These are phyloP conservation scores for Peromyscus californicus DNA, from an alignment of 2,113 vertebrate species.

Conservation along the genomic window DNA sequence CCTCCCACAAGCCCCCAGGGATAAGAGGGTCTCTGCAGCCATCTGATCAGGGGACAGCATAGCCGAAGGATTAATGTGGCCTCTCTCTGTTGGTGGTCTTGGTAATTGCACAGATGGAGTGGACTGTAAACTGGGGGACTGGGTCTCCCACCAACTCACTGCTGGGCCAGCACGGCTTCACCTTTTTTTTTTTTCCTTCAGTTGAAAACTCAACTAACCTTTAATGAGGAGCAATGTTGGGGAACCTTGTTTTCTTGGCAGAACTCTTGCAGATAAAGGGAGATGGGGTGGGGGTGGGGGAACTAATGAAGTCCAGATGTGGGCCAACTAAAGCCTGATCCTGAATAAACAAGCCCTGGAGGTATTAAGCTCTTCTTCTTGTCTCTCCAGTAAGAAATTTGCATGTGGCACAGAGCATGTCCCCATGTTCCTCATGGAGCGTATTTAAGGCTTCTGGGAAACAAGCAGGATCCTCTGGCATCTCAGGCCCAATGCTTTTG, in stretches of 20 bases:
- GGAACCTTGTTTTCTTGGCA: slow-evolving; percentile 85
- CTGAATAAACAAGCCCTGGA: slow-evolving; percentile 81
- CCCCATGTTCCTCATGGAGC: slow-evolving; percentile 10
- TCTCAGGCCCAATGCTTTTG: background rate
- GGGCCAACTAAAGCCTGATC: slow-evolving; percentile 79
- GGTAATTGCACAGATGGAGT: slow-evolving; percentile 88
- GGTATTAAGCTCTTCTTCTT: slow-evolving; percentile 81
- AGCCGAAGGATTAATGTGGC: slow-evolving; percentile 85
- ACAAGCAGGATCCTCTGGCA: background rate
- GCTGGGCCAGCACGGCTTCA: slow-evolving; percentile 80
- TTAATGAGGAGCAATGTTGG: slow-evolving; percentile 86
- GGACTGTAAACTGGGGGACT: slow-evolving; percentile 87
- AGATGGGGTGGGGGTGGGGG: slow-evolving; percentile 56
- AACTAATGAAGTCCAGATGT: slow-evolving; percentile 89
- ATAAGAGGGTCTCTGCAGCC: slow-evolving; percentile 72
- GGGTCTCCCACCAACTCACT: slow-evolving; percentile 78
- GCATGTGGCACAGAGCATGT: background rate
- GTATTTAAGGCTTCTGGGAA: slow-evolving; percentile 41
- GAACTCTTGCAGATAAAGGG: slow-evolving; percentile 81
- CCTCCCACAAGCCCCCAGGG: background rate
- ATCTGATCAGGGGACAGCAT: slow-evolving; percentile 82
- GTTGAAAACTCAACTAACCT: slow-evolving; percentile 82
- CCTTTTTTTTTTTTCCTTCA: slow-evolving; percentile 55
- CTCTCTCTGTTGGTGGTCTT: slow-evolving; percentile 88
- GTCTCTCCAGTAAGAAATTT: slow-evolving; percentile 64